Evolutionary conservation across 2,113 vertebrate genomes (phyloP).

Genomic region (Astatoreochromis straeleni): DNA sequence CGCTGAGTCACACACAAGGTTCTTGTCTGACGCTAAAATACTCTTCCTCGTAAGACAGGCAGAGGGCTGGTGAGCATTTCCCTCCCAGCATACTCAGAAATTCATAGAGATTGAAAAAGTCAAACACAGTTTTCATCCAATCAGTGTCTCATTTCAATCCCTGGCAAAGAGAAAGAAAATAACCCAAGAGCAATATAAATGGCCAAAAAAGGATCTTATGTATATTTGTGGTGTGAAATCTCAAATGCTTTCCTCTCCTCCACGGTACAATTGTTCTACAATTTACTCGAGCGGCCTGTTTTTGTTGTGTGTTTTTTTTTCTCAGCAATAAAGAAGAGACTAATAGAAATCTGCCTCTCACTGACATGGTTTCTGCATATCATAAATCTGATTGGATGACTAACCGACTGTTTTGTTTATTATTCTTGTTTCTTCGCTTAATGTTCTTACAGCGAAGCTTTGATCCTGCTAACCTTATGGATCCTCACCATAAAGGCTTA

Average conservation of each 20-base stretch:
- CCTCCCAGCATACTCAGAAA: slow-evolving; percentile 20
- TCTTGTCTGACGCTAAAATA: slow-evolving; percentile 10
- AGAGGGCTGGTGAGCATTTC: background rate
- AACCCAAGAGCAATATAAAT: slow-evolving; percentile 19
- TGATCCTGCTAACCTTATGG: slow-evolving; percentile 65
- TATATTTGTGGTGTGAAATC: slow-evolving; percentile 1
- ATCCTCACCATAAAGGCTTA: slow-evolving; percentile 70
- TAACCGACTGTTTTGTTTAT: slow-evolving; percentile 58
- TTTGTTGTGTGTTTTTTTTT: slow-evolving; percentile 31
- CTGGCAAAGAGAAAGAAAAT: slow-evolving; percentile 1
- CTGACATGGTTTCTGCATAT: slow-evolving; percentile 27
- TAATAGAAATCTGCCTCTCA: slow-evolving; percentile 35
- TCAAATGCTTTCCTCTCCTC: background rate
- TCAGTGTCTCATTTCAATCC: background rate
- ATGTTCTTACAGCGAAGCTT: slow-evolving; percentile 56
- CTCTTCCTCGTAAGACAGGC: background rate
- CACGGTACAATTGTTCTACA: slow-evolving; percentile 48
- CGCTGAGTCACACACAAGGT: background rate
- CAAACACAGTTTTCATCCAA: slow-evolving; percentile 25
- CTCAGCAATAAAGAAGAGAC: slow-evolving; percentile 50
- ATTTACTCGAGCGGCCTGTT: background rate
- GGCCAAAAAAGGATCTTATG: slow-evolving; percentile 1
- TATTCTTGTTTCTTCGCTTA: slow-evolving; percentile 45
- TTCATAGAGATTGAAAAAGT: slow-evolving; percentile 18
- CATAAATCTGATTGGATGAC: slow-evolving; percentile 61